These are phyloP conservation scores for Microcebus tavaratra DNA, from an alignment of 2,113 vertebrate genomes.

Conservation along the genomic window DNA sequence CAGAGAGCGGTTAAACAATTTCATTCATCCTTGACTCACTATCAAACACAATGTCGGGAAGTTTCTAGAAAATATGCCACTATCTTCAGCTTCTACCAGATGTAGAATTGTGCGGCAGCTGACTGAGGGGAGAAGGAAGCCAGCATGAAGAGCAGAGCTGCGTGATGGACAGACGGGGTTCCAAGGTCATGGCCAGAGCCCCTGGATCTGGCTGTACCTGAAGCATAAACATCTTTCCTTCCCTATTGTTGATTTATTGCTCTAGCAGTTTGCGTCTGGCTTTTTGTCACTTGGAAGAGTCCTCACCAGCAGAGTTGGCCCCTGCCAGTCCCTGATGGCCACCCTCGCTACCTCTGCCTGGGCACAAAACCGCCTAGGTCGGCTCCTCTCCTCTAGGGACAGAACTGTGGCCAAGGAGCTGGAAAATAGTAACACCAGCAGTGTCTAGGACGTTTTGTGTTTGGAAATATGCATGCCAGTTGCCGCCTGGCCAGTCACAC, in stretches of 20 bases:
- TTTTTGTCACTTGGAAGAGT: neutral
- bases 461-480: neutral
- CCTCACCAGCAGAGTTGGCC: neutral
- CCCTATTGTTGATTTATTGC: neutral
- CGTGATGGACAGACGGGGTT: neutral
- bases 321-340: neutral
- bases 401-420: neutral
- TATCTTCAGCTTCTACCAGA: neutral
- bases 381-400: neutral
- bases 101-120: neutral
- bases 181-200: neutral
- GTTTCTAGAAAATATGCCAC: neutral
- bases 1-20: neutral
- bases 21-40: neutral
- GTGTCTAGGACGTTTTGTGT: neutral
- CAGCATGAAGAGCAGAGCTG: neutral
- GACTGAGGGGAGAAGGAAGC: neutral
- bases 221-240: neutral
- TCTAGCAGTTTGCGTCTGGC: neutral
- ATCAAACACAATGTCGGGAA: neutral
- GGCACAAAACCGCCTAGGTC: neutral
- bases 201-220: neutral
- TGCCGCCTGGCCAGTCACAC: neutral
- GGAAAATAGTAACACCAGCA: neutral
- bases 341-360: neutral